Base-by-base conservation (phyloP, 2,113 vertebrate genomes). In the Furnarius figulus region DNA sequence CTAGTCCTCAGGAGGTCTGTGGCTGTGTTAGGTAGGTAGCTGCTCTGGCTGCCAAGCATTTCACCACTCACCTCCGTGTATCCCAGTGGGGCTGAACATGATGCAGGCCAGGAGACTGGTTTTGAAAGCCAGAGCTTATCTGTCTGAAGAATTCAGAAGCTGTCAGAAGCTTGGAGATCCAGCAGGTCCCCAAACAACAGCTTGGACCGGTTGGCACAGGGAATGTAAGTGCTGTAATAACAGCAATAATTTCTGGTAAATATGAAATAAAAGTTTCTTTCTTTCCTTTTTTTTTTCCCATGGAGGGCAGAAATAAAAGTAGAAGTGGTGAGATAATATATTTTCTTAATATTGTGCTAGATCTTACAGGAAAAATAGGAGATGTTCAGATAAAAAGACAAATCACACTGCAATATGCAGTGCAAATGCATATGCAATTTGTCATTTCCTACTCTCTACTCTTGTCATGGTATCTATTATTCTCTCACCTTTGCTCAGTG, bases 291-390 rank as follows among this genome's bases (percentile, higher is more conserved):
- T 17, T 66, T 39, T 73, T 37, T 62, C 44, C 59, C 40, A 40
- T 35, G 33, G 71, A 84, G 25, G 6, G 25, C 9, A 82, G 56
- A 85, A 82, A 73, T 53, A 67, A 79, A 91, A 87, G 50, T 33
- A 63, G 33, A 67, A 85, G 28, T 24, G 83, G 71, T 58, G 27
- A 85, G 71, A 68, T 37, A 74, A 70, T 52, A 27, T 33, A 50
- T 78, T 78, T 81, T 10, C 53, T 82, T 89, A 78, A 72, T 89
- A 82, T 30, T 63, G 23, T 75, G 65, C 65, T 87, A 93, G 62
- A 87, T n/a, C 31, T 91, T 72, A 49, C 53, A 72, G 33, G 7
- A 66, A 84, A 83, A 81, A 89, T 33, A 72, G 46, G 27, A 85
- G 20, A 44, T 39, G 12, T 72, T 91, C 65, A 74, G 65, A 77